Conservation (phyloP, 2,797 vertebrate genomes). For the Phylloscopus collybita region DNA sequence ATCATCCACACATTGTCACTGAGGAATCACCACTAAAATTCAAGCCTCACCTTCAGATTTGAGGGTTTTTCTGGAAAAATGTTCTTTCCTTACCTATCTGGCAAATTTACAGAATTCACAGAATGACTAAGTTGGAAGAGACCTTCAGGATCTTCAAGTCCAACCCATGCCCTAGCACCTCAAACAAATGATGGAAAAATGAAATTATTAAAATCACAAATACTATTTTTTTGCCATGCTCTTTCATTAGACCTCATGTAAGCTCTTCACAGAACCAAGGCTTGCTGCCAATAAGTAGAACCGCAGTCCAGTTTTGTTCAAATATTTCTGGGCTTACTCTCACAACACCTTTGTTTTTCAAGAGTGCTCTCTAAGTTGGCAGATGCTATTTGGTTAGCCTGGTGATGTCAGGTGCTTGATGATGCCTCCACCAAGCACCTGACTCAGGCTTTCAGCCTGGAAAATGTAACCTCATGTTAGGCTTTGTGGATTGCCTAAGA, state of each 20-base stretch:
- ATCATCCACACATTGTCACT: background rate
- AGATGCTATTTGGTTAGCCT: conserved; percentile 17
- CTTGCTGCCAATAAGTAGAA: background rate
- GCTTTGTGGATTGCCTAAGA: conserved; percentile 32
- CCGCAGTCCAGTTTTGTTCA: background rate
- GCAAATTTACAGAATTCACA: background rate
- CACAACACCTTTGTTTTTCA: conserved; percentile 48
- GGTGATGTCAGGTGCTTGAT: too few species aligned
- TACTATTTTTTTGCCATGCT: background rate
- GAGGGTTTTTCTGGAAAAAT: background rate
- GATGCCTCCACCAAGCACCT: background rate
- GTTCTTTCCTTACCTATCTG: background rate
- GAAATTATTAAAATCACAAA: background rate
- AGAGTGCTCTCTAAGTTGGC: background rate
- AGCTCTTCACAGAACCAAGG: background rate
- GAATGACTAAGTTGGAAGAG: too few species aligned
- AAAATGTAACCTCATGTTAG: conserved; percentile 55
- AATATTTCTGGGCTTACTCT: background rate
- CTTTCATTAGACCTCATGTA: background rate
- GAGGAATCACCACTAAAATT: background rate
- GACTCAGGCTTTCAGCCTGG: conserved; percentile 60
- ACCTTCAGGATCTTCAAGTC: too few species aligned
- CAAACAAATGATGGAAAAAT: background rate
- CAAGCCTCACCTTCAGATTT: background rate
- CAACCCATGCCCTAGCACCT: too few species aligned